A percentile compares a stretch with the other conserved stretches of the same genome.
phyloP scores from a whole-genome alignment of 2,113 vertebrate genomes.

The Tangachromis dhanisi region DNA sequence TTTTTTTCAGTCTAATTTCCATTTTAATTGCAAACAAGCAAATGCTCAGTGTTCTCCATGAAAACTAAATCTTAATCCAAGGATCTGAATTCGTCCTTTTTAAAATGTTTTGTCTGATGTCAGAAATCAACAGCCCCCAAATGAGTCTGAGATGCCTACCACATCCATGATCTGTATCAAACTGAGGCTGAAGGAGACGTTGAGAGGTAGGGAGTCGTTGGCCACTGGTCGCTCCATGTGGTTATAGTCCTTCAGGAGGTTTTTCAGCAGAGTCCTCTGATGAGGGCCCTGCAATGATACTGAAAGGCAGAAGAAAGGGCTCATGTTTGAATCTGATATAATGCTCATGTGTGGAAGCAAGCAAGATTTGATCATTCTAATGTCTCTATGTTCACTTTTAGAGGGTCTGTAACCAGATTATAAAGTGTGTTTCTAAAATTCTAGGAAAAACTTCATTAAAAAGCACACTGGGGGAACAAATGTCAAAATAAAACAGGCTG shows the following conservation, averaged over 20 bases:
- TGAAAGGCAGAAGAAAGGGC: not conserved
- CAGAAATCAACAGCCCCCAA: not conserved
- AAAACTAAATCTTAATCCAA: not conserved
- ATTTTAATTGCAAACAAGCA: not conserved
- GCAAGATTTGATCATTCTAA: not conserved
- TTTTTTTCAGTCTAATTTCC: not conserved
- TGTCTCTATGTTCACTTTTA: not conserved
- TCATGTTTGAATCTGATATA: not conserved
- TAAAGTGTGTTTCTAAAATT: not conserved
- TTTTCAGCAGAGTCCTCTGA: slow-evolving; percentile 76
- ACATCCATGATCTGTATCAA: slow-evolving; percentile 81
- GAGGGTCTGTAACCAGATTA: not conserved
- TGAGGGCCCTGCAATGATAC: slow-evolving; percentile 73
- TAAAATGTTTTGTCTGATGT: not conserved
- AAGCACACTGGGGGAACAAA: not conserved
- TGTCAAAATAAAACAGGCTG: not conserved
- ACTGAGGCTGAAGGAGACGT: slow-evolving; percentile 69
- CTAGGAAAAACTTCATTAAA: not conserved
- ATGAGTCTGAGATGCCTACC: slow-evolving; percentile 45
- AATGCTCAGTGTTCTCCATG: not conserved
- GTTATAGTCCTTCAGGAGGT: slow-evolving; percentile 78
- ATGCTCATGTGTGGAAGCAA: not conserved
- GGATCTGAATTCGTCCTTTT: not conserved
- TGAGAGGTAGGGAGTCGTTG: slow-evolving; percentile 75
- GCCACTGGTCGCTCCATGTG: slow-evolving; percentile 76